Evolutionary conservation across 2,888 invertebrate genomes (phyloP), one percentile per base, ranked within the genome.

Genomic region (Flabesymbios commensalis): DNA sequence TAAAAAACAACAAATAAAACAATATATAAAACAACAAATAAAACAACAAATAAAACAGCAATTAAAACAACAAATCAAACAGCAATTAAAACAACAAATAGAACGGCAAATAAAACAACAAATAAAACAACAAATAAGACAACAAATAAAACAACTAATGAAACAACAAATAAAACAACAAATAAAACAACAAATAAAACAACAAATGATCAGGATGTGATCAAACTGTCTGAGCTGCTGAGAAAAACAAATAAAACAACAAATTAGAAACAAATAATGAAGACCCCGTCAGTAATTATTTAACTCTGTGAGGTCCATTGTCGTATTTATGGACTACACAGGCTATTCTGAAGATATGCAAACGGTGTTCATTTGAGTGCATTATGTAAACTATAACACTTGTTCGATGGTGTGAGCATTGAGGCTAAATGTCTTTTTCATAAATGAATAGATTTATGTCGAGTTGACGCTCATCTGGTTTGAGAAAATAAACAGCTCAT

Each of bases 211-310:
- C 29, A 68, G 55, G 42, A 67, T 51, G 49, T 60, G 49, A 41
- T 68, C 68, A 56, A 68, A 67, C 17, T 59, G 52, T 39, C 61
- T 54, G 26, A 57, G 31, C 32, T 67, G 19, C 19, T 5, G 14
- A 53, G 1, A 10, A 2, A 5, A 26, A 26, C n/a, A 17, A 55
- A 3, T 3, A 24, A n/a, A 55, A 45, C 19, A 5, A 1, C 7
- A 28, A 55, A 33, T 22, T 22, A 10, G 4, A 17, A 22, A 48
- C 19, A 17, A 48, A 48, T n/a, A 3, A 48, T 3, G 7, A 48
- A 19, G 26, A 48, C 2, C 2, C 19, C 24, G 26, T 3, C 24
- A 48, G 26, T n/a, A 3, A 48, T n/a, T 24, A 48, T 3, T 24
- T n/a, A 28, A 48, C 22, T 14, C 10, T 17, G 17, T 14, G 39